Conservation (phyloP, 1,140 invertebrate species). For the Euglossa dilemma region DNA sequence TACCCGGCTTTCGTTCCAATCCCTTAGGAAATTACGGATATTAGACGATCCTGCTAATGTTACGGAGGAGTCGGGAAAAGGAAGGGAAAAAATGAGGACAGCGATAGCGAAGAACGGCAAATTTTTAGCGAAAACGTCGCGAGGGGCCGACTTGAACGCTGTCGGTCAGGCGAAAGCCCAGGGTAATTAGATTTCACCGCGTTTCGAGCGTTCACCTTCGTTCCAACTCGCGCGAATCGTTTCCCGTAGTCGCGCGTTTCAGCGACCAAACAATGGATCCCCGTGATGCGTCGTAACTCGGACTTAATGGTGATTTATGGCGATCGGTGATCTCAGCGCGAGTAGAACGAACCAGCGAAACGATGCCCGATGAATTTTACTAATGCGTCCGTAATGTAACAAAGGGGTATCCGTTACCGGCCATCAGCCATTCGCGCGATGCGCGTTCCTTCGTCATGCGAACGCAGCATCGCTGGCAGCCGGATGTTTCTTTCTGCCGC, state of each 20-base stretch:
- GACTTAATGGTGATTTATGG: slow-evolving; percentile 57
- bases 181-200: neutral
- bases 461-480: slow-evolving; percentile 47
- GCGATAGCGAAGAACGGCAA: neutral
- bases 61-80: neutral
- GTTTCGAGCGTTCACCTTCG: neutral
- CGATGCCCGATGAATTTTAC: slow-evolving; percentile 44
- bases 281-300: slow-evolving; percentile 6
- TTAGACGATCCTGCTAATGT: slow-evolving; percentile 8
- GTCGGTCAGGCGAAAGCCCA: neutral
- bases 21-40: slow-evolving; percentile 44
- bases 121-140: neutral
- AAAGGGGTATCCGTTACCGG: slow-evolving; percentile 57
- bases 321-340: slow-evolving; percentile 41
- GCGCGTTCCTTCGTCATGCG: slow-evolving; percentile 57
- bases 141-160: neutral
- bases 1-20: neutral
- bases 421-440: slow-evolving; percentile 52
- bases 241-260: neutral
- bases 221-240: slow-evolving; percentile 12
- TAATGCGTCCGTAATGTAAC: slow-evolving; percentile 57
- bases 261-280: slow-evolving; percentile 2
- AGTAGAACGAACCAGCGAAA: slow-evolving; percentile 32
- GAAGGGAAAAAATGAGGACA: too few relatives aligned
- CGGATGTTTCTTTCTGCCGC: neutral